phyloP scores from a whole-genome alignment of 2,888 invertebrate species.

The Mesochorus sp. region DNA sequence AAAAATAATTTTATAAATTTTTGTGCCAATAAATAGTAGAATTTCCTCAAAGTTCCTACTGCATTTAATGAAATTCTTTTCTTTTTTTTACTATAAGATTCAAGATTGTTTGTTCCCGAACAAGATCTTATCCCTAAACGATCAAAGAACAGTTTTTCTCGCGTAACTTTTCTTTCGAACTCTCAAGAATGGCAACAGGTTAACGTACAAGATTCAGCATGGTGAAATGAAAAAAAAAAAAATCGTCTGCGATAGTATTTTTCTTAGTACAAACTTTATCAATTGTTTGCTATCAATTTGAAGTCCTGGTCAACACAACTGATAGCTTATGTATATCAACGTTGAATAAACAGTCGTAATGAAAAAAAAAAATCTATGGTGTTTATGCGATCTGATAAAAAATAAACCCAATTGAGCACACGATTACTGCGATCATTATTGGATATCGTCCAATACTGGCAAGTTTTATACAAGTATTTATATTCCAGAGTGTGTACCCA shows the following conservation, averaged over 20 bases:
- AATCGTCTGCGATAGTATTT: too few species aligned
- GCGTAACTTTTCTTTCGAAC: neutral
- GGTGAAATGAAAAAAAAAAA: neutral
- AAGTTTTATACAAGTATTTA: neutral
- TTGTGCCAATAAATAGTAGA: too few species aligned
- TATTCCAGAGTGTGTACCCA: slow-evolving; percentile 6
- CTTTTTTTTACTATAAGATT: too few species aligned
- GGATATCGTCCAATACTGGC: neutral
- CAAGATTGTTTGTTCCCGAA: too few species aligned
- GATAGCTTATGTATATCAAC: too few species aligned
- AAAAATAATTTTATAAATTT: slow-evolving; percentile 4
- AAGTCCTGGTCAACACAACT: too few species aligned
- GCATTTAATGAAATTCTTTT: too few species aligned
- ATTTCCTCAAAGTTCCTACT: too few species aligned
- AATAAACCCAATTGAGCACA: neutral
- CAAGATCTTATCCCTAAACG: neutral
- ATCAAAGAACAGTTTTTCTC: neutral
- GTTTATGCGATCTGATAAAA: neutral
- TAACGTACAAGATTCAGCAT: neutral
- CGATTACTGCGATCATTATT: neutral
- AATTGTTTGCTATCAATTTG: too few species aligned
- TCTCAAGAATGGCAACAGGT: neutral
- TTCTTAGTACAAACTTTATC: too few species aligned
- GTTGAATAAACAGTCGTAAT: neutral
- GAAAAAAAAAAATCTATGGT: neutral